Evolutionary conservation across 2,888 invertebrate species (phyloP), one percentile per base, ranked within the genome.

Genomic region (Empis livida): DNA sequence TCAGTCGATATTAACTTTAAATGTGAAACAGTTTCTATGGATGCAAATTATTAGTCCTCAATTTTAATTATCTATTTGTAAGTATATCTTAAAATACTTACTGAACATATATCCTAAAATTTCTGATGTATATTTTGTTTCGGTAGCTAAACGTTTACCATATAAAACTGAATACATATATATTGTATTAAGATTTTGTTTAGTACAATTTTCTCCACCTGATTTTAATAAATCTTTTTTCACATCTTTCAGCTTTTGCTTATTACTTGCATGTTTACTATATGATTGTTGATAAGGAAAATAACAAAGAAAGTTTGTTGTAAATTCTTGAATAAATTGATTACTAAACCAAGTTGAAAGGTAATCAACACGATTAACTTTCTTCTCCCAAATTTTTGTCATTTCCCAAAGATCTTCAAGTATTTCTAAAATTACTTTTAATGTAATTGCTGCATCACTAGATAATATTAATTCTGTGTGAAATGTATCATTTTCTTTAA

Each of bases 401-500:
- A 72, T 62, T 10, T 71, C 69, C 70, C 76, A 77, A n/a, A 85
- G 62, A 43, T 78, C 68, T 45, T 73, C 71, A 44, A 84, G 72
- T 3, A 84, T 80, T 54, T 77, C 73, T 41, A 83, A 67, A 27
- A 79, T 73, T 51, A 77, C 76, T 59, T 76, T 77, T 10, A 88
- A 65, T 31, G 84, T 71, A 32, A 71, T 63, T 3, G 79, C 75
- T 16, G 79, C 78, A 65, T 87, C 86, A 51, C 73, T 72, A 51
- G 67, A 73, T 15, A 85, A 67, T 32, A 76, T 48, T 5, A 56
- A 50, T 8, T 55, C 46, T 8, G 55, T 45, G 16, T 49, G 17
- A 10, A 46, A 39, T 10, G 42, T 16, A 20, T 39, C 63, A 51
- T 71, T 70, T 58, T 73, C 37, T 10, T 37, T 14, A 27, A 27